phyloP scores from a whole-genome alignment of 2,888 invertebrate species.

The Sisyra nigra region DNA sequence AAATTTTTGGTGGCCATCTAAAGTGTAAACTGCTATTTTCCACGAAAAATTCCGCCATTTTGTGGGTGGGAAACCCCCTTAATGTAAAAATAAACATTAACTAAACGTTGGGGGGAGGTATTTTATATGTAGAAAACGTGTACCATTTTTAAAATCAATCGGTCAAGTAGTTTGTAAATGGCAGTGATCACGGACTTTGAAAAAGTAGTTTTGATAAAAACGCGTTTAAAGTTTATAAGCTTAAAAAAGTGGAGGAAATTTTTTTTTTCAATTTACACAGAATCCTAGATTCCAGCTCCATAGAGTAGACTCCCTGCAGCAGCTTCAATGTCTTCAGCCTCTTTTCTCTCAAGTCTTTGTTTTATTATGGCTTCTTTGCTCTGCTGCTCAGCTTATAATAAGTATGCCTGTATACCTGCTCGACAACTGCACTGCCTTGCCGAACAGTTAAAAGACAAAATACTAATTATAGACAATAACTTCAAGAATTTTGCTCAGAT shows the following conservation, averaged over 20 bases:
- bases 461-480: too few relatives aligned
- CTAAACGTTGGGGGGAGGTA: slow-evolving; percentile 10
- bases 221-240: slow-evolving; percentile 8
- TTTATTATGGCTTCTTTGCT: slow-evolving; percentile 13
- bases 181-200: background rate
- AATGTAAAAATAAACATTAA: slow-evolving; percentile 9
- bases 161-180: too few relatives aligned
- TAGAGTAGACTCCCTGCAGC: slow-evolving; percentile 12
- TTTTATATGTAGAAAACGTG: slow-evolving; percentile 5
- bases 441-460: background rate
- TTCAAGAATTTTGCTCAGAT: too few relatives aligned
- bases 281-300: slow-evolving; percentile 13
- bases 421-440: slow-evolving; percentile 8
- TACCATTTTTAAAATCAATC: too few relatives aligned
- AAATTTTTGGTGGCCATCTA: too few relatives aligned
- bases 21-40: slow-evolving; percentile 3
- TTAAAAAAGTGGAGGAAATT: slow-evolving; percentile 9
- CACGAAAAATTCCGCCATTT: slow-evolving; percentile 11
- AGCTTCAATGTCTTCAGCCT: slow-evolving; percentile 9
- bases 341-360: slow-evolving; percentile 11
- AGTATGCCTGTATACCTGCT: slow-evolving; percentile 2
- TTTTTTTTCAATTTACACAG: slow-evolving; percentile 10
- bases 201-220: slow-evolving; percentile 9
- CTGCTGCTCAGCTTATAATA: background rate
- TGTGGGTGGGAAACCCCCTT: slow-evolving; percentile 10